phyloP scores from a whole-genome alignment of 1,140 invertebrate species.

The Oryctes rhinoceros region DNA sequence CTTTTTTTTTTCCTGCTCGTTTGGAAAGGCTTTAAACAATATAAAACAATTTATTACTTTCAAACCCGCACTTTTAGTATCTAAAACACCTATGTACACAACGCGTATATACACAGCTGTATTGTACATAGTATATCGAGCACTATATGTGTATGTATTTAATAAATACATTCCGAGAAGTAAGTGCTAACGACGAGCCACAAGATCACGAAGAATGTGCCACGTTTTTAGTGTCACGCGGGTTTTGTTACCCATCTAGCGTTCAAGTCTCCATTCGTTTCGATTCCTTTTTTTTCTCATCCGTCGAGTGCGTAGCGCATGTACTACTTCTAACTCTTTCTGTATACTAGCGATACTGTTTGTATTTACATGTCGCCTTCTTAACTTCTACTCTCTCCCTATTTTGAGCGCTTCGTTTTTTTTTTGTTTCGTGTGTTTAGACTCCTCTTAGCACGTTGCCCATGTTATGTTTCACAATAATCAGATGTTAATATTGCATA shows the following conservation, averaged over 20 bases:
- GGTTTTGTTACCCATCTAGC: neutral
- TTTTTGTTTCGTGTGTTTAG: neutral
- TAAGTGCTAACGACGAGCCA: neutral
- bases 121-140: too few species aligned
- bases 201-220: too few species aligned
- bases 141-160: neutral
- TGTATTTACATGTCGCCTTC: neutral
- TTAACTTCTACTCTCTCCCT: neutral
- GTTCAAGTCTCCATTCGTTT: neutral
- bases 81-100: too few species aligned
- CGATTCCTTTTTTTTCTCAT: neutral
- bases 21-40: too few species aligned
- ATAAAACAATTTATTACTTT: too few species aligned
- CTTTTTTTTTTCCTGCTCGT: too few species aligned
- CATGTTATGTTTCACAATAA: slow-evolving; percentile 16
- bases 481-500: neutral
- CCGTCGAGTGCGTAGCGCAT: neutral
- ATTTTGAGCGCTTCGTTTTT: neutral
- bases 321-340: neutral
- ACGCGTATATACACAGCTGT: too few species aligned
- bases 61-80: too few species aligned
- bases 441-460: slow-evolving; percentile 4
- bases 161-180: neutral
- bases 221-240: neutral
- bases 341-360: neutral